Conservation (phyloP, 1,140 invertebrate species). For the Nautilus pompilius region DNA sequence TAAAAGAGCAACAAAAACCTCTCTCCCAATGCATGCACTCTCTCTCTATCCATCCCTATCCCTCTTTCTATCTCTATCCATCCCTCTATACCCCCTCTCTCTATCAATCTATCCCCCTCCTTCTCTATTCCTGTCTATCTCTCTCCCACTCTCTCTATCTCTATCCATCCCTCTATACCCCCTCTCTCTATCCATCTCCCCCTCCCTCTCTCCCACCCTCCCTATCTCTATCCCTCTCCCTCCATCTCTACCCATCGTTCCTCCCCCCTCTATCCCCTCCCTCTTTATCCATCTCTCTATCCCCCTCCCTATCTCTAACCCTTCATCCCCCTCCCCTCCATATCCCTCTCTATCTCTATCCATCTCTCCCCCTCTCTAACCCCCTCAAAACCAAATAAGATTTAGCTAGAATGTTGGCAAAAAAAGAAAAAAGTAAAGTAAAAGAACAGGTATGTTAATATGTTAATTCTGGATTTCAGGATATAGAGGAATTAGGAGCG, state of each 20-base stretch:
- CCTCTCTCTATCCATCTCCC: conserved; percentile 4
- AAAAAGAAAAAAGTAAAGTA: too few species aligned
- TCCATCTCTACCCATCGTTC: conserved; percentile 26
- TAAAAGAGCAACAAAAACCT: too few species aligned
- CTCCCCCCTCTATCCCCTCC: too few species aligned
- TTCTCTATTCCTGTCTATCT: conserved; percentile 7
- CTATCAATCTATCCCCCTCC: conserved; percentile 5
- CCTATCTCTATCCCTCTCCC: conserved; percentile 12
- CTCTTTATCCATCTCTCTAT: conserved; percentile 41
- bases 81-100: conserved; percentile 6
- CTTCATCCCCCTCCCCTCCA: conserved; percentile 33
- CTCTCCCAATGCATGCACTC: conserved; percentile 3
- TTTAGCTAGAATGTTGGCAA: too few species aligned
- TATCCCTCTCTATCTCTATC: too few species aligned
- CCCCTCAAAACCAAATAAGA: too few species aligned
- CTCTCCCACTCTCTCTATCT: conserved; percentile 6
- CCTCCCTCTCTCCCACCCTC: conserved; percentile 9
- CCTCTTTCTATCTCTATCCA: conserved; percentile 4
- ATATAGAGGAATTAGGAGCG: too few species aligned
- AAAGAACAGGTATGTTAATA: too few species aligned
- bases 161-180: conserved; percentile 13
- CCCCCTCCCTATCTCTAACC: conserved; percentile 38
- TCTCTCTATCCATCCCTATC: conserved; percentile 2
- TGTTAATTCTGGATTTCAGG: too few species aligned
- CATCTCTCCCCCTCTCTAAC: too few species aligned